A percentile compares a stretch with the other conserved stretches of the same genome.
Conservation (phyloP, 23 tunicate genomes). For the Halocynthia aurantium region DNA sequence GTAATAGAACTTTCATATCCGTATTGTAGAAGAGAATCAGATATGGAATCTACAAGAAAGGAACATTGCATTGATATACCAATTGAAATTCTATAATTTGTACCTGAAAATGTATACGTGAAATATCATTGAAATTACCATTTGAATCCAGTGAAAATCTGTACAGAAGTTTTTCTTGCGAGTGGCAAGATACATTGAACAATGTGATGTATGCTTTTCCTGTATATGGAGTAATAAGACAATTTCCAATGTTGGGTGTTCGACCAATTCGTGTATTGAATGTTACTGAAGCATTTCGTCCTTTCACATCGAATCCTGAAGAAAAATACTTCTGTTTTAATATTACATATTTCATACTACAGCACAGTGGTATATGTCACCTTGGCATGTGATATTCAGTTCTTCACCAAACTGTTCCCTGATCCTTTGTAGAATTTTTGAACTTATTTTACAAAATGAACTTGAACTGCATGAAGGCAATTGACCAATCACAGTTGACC, state of each 20-base stretch:
- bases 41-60: neutral
- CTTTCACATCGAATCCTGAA: neutral
- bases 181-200: neutral
- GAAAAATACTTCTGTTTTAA: neutral
- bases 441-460: neutral
- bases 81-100: neutral
- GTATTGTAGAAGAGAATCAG: slow-evolving; percentile 1
- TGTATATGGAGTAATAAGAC: neutral
- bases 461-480: neutral
- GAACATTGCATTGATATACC: neutral
- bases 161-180: neutral
- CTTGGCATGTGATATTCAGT: neutral
- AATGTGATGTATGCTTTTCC: neutral
- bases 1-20: neutral
- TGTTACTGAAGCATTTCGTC: slow-evolving; percentile 7
- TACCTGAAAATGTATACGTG: no score
- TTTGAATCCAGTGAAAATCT: neutral
- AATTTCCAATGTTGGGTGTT: neutral
- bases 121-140: neutral
- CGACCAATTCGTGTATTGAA: neutral
- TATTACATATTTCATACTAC: neutral
- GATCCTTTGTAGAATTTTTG: neutral
- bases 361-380: neutral
- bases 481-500: slow-evolving; percentile 3
- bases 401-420: neutral